Base-by-base conservation (phyloP, 1,140 invertebrate genomes). In the Leptinotarsa undecemlineata region DNA sequence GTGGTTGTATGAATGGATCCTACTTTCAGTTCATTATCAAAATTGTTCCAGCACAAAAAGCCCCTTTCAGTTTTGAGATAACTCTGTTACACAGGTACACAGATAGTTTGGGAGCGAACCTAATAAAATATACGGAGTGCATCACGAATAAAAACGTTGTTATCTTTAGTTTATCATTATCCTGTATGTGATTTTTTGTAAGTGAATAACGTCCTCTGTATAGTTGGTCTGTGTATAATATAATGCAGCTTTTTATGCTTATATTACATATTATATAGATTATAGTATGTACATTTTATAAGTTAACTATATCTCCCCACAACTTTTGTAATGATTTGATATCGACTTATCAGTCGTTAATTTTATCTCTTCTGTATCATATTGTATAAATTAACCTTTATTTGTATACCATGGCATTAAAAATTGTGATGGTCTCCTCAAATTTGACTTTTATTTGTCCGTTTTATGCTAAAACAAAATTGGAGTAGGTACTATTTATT, bases 391-490 rank as follows among this genome's bases (percentile, higher is more conserved):
- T 76, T 79, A 79, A 77, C 60, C 71, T 77, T 81, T 78, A 81
- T 81, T 81, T 81, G 79, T 81, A 81, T 80, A 81, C 78, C 78
- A 80, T 76, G 75, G 75, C 78, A 81, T 81, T 48, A 81, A 81
- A 76, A 76, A 74, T 80, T 81, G 76, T 80, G 79, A 80, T 80
- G 77, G 77, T 62, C 74, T 72, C 76, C 71, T 71, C 23, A 69
- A 20, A 74, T n/a, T 60, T 14, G 51, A 15, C 51, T 57, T 57
- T 57, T 19, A 57, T 57, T 57, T 57, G 33, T 11, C 33, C 33
- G 11, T 42, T 42, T 42, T 11, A 33, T 1, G 26, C 26, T 6
- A 26, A 6, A 26, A 26, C 5, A 26, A 6, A 33, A n/a, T n/a
- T 11, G 33, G 6, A 33, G 8, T n/a, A n/a, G n/a, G n/a, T 33